A percentile compares a stretch with the other conserved stretches of the same genome.
Conservation (phyloP, 2,113 vertebrate species). For the Sorex araneus region DNA sequence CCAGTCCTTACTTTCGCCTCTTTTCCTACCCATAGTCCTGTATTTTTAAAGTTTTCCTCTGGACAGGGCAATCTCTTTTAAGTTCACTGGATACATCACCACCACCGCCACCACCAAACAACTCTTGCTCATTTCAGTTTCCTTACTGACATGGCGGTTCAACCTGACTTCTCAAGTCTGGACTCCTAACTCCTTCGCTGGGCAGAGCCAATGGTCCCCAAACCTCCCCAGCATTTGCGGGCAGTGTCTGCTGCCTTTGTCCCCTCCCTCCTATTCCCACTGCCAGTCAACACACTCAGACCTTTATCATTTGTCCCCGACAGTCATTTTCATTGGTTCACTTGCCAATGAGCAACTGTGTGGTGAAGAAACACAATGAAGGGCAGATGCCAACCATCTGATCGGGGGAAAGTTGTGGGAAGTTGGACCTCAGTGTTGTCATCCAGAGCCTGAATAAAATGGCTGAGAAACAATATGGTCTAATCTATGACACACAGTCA, state of each 20-base stretch:
- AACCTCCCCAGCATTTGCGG: background rate
- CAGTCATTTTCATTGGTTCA: background rate
- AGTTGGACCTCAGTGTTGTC: background rate
- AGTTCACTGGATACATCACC: background rate
- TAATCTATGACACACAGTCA: background rate
- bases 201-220: background rate
- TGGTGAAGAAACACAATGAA: background rate
- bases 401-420: background rate
- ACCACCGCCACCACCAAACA: background rate
- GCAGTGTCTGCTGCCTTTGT: background rate
- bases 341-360: background rate
- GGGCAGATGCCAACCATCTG: background rate
- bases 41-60: background rate
- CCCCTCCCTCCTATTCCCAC: background rate
- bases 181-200: background rate
- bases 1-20: background rate
- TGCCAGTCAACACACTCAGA: background rate
- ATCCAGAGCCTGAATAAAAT: background rate
- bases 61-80: background rate
- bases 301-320: background rate
- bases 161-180: background rate
- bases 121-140: background rate
- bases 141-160: background rate
- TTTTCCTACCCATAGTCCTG: background rate
- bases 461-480: background rate